These are phyloP conservation scores for Dynastes maya DNA, from an alignment of 2,888 invertebrate genomes.

Conservation along the genomic window DNA sequence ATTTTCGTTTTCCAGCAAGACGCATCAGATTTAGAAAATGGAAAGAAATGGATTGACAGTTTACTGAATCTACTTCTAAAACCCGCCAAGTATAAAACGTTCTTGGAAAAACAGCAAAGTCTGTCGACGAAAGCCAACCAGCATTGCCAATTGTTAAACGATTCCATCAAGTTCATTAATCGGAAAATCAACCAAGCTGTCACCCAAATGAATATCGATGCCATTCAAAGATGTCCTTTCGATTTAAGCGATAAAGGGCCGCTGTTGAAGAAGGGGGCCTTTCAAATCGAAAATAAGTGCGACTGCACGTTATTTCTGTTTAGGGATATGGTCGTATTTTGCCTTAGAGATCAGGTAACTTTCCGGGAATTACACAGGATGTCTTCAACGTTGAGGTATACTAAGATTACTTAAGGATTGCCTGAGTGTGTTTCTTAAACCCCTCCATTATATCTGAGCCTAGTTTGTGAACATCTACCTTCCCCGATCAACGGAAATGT, in stretches of 20 bases:
- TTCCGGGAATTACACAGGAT: background rate
- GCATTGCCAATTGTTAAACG: constrained; percentile 58
- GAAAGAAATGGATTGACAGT: constrained; percentile 59
- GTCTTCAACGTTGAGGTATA: too few species aligned
- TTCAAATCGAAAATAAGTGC: constrained; percentile 61
- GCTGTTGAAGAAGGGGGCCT: constrained; percentile 64
- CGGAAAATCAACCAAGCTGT: constrained; percentile 65
- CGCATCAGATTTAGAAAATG: constrained; percentile 66
- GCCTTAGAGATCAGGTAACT: constrained; percentile 57
- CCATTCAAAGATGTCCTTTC: constrained; percentile 66
- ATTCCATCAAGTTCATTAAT: constrained; percentile 62
- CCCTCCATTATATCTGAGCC: too few species aligned
- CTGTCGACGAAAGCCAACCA: background rate
- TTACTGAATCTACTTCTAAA: constrained; percentile 64
- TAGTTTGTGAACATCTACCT: too few species aligned
- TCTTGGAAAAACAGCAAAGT: constrained; percentile 60
- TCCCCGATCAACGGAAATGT: too few species aligned
- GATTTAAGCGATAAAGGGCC: constrained; percentile 59
- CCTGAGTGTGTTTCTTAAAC: too few species aligned
- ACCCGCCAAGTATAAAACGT: constrained; percentile 64
- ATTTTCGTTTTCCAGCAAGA: constrained; percentile 62
- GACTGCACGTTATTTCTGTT: constrained; percentile 66
- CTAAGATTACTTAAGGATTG: too few species aligned
- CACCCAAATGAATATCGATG: constrained; percentile 65
- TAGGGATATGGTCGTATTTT: constrained; percentile 64